Evolutionary conservation across 2,797 vertebrate genomes (phyloP).

Genomic region (Sebastes matsubarae): DNA sequence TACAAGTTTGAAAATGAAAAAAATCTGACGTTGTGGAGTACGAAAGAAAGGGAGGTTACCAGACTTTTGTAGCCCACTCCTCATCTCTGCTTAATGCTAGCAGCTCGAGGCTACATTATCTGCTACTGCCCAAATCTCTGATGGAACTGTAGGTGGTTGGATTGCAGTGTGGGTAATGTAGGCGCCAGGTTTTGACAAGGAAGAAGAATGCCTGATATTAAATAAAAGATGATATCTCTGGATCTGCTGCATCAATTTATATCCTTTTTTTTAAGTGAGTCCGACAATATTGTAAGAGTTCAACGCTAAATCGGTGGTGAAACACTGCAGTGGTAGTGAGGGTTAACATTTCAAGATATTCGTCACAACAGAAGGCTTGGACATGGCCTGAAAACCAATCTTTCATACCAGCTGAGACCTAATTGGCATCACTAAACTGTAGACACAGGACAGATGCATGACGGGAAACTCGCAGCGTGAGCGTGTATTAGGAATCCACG

Average conservation of each 20-base stretch:
- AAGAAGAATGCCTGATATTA: neutral
- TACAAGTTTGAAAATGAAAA: neutral
- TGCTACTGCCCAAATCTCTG: neutral
- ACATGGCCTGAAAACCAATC: slow-evolving; percentile 22
- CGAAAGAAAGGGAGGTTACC: neutral
- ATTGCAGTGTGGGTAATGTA: neutral
- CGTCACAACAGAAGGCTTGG: neutral
- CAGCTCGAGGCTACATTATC: neutral
- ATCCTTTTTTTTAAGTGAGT: neutral
- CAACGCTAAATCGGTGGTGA: neutral
- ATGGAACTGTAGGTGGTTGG: neutral
- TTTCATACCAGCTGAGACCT: slow-evolving; percentile 17
- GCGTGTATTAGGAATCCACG: neutral
- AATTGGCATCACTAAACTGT: slow-evolving; percentile 18
- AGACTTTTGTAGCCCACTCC: neutral
- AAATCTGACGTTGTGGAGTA: neutral
- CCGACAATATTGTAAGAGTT: neutral
- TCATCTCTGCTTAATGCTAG: neutral
- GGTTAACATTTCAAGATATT: neutral
- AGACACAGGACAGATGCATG: slow-evolving; percentile 25
- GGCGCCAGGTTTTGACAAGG: neutral
- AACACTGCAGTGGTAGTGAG: neutral
- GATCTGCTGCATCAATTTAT: neutral
- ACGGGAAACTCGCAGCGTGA: slow-evolving; percentile 11
- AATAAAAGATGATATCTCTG: neutral